Base-by-base conservation (phyloP, 2,888 invertebrate species). In the Mayetiola destructor region DNA sequence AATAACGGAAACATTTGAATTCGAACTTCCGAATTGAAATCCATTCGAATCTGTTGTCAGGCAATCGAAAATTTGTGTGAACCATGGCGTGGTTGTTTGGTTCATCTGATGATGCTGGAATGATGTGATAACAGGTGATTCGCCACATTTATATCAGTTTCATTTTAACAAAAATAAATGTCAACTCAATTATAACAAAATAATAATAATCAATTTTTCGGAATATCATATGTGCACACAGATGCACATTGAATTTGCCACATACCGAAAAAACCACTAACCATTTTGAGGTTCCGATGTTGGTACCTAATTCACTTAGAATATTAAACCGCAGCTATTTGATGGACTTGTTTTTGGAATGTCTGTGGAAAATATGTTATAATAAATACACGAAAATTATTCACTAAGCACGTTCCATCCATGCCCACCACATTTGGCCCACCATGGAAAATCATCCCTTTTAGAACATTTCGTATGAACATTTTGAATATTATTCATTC, bases 221-320 rank as follows among this genome's bases (percentile, higher is more conserved):
- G n/a, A n/a, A n/a, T n/a, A 48, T 48, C 23, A 48, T 27, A 48
- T 48, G 48, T 48, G 18, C 39, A 39, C 39, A 39, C 39, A 39
- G 3, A 39, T 20, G 23, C 12, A 40, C 40, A 21, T n/a, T n/a
- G 3, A 21, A 23, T 27, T 48, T 48, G 27, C 27, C 48, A 23
- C n/a, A 23, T 27, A 48, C 48, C 48, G 27, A 48, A 48, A 48
- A 48, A 48, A 48, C 48, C 48, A 48, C 48, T 48, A 48, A 48
- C 48, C 27, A 27, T 48, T 48, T 48, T 48, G 48, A 48, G 48
- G 48, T 27, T 48, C n/a, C 48, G 48, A 48, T 48, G 48, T 27
- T n/a, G 48, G 48, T 48, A 27, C 48, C 48, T 48, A 48, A 48
- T 48, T 48, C 48, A 48, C 48, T 48, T 48, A 48, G 48, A 48